phyloP scores from a whole-genome alignment of 2,797 vertebrate genomes.

The Rhinichthys osculus region DNA sequence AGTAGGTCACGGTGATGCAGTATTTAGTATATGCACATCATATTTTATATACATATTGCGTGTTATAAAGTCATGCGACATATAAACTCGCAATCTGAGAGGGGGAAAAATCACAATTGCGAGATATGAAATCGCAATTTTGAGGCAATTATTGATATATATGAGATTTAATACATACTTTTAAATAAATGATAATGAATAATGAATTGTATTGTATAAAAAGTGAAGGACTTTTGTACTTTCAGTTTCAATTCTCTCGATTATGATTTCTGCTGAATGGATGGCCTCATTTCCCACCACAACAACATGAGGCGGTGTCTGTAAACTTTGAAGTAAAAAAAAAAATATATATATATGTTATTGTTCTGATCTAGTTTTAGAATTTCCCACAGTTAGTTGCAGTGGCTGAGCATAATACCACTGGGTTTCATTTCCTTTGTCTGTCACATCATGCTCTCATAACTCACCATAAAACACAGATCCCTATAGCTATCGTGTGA shows the following conservation, averaged over 20 bases:
- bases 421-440: constrained; percentile 15
- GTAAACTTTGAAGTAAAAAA: too few species aligned
- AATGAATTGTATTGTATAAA: background rate
- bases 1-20: background rate
- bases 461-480: background rate
- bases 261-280: background rate
- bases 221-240: background rate
- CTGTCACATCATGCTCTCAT: background rate
- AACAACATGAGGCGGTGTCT: background rate
- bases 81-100: too few species aligned
- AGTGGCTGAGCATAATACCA: background rate
- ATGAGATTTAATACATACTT: too few species aligned
- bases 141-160: too few species aligned
- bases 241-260: background rate
- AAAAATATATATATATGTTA: too few species aligned
- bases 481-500: background rate
- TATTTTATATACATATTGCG: too few species aligned
- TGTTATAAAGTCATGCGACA: too few species aligned
- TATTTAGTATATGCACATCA: background rate
- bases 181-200: background rate
- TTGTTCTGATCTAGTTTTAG: background rate
- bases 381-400: background rate
- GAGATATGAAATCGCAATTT: too few species aligned
- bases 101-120: too few species aligned
- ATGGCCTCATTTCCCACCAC: background rate